These are phyloP conservation scores for Polyploca ridens DNA, from an alignment of 2,888 invertebrate genomes.

Conservation along the genomic window DNA sequence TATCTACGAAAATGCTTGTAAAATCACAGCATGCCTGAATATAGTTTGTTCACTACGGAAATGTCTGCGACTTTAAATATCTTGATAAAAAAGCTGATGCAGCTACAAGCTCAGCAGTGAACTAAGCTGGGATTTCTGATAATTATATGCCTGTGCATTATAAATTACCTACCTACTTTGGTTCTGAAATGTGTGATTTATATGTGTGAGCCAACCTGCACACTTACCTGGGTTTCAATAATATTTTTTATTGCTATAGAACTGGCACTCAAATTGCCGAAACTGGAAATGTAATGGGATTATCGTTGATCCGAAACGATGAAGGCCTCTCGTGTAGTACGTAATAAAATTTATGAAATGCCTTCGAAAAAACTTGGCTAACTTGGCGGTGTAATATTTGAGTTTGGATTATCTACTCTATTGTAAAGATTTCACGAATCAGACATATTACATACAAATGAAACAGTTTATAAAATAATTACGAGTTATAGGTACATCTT, in stretches of 20 bases:
- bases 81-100: not conserved
- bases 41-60: constrained; percentile 7
- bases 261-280: constrained; percentile 63
- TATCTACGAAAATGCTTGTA: constrained; percentile 56
- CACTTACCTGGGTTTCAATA: constrained; percentile 61
- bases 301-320: constrained; percentile 74
- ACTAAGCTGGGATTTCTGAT: not conserved
- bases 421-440: not conserved
- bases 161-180: too few relatives aligned
- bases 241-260: constrained; percentile 68
- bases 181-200: too few relatives aligned
- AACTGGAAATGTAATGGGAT: constrained; percentile 73
- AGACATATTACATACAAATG: too few relatives aligned
- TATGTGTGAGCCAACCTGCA: constrained; percentile 13
- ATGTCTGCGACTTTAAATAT: not conserved
- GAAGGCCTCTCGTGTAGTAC: constrained; percentile 60
- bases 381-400: constrained; percentile 40
- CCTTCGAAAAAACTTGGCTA: constrained; percentile 49
- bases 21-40: constrained; percentile 40
- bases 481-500: too few relatives aligned
- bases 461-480: too few relatives aligned
- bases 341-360: constrained; percentile 68
- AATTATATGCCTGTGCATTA: not conserved
- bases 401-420: not conserved
- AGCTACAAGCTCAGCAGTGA: not conserved